Base-by-base conservation (phyloP, 2,888 invertebrate genomes). In the Noctua comes region DNA sequence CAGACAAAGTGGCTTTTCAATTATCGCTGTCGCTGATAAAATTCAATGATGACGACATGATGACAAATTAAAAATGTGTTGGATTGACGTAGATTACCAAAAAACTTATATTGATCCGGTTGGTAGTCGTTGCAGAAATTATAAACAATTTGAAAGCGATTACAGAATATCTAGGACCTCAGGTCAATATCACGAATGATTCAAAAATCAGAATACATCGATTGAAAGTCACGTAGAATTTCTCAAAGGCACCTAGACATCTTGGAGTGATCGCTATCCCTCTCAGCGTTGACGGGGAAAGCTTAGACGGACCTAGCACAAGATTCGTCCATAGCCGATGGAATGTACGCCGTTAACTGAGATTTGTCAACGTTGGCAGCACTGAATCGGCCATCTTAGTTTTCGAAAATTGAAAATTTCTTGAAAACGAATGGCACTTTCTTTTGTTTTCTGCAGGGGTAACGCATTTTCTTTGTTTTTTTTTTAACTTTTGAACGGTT, bases 361-460 rank as follows among this genome's bases (percentile, higher is more conserved):
- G 84, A 79, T 82, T 79, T 79, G 54, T 82, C 73, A 83, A 68
- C 72, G 71, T 83, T 83, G 62, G 78, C 48, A 68, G 83, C 3
- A 68, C 31, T 81, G 79, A n/a, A 46, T 36, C 66, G 48, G 48
- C 65, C 70, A 77, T 68, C 46, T 84, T 79, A 1, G 51, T 64
- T 77, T 21, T 62, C n/a, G 10, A 59, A 51, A 24, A 16, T 16
- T 21, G 2, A 10, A 80, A n/a, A 18, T 66, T 40, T 57, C 40
- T 51, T 81, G 54, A 8, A 65, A 21, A 54, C 11, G 0, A 13
- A 16, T 11, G 24, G 13, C 2, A 36, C 7, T 40, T 59, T 66
- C 11, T 57, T 51, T 79, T 40, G 36, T 65, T 57, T 69, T 69
- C 1, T 74, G 18, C 10, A 8, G 1, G 16, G 24, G 0, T 11